Percentiles rank a stretch among this genome's conserved stretches.
Conservation (phyloP, 2,797 vertebrate genomes). For the Lacerta viridis region DNA sequence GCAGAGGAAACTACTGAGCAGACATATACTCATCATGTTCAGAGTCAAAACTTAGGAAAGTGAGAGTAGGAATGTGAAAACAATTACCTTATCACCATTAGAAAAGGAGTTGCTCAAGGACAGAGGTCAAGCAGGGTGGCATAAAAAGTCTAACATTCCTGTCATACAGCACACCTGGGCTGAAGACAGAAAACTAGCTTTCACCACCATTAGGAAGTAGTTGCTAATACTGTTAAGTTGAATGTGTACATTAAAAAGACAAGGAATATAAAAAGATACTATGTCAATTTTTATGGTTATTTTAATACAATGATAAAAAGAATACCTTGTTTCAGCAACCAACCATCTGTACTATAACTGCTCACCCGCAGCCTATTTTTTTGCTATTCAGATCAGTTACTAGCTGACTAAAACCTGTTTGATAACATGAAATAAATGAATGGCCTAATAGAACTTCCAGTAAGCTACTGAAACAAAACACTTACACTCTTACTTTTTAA, state of each 20-base stretch:
- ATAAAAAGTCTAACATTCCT: constrained; percentile 13
- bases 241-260: constrained; percentile 67
- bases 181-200: not conserved
- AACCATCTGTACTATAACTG: constrained; percentile 53
- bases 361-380: constrained; percentile 35
- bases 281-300: constrained; percentile 64
- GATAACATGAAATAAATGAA: not conserved
- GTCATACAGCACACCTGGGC: not conserved
- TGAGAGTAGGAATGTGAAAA: rapidly evolving
- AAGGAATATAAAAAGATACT: constrained; percentile 72
- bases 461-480: constrained; percentile 48
- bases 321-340: constrained; percentile 71
- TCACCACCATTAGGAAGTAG: constrained; percentile 48
- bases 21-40: rapidly evolving
- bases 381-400: not conserved
- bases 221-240: constrained; percentile 40
- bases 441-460: constrained; percentile 17
- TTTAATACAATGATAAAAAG: constrained; percentile 72
- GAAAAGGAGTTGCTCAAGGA: not conserved
- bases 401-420: not conserved
- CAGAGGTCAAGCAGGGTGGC: not conserved
- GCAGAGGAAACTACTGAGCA: not conserved
- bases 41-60: not conserved
- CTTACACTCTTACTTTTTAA: constrained; percentile 30
- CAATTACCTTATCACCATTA: not conserved